Percentiles rank a stretch among this genome's conserved stretches.
Evolutionary conservation across 2,797 vertebrate genomes (phyloP).

Genomic region (Geotrypetes seraphini): DNA sequence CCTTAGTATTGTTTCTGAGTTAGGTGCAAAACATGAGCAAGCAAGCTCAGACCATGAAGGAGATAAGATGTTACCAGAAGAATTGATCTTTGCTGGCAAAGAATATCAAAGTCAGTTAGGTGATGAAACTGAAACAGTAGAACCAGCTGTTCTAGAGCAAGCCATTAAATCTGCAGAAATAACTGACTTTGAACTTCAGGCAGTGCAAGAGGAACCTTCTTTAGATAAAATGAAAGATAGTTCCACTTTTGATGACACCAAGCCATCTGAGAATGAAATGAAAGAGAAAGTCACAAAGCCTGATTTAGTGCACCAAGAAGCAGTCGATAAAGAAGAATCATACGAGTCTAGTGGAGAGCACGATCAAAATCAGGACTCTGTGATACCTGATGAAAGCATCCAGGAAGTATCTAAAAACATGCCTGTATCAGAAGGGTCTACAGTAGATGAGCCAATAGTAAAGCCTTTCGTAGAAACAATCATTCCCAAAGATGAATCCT

Average conservation of each 20-base stretch:
- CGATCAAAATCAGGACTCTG: slow-evolving; percentile 43
- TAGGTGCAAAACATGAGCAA: slow-evolving; percentile 28
- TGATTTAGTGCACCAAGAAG: slow-evolving; percentile 91
- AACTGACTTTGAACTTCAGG: slow-evolving; percentile 17
- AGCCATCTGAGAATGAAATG: slow-evolving; percentile 62
- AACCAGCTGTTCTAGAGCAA: slow-evolving; percentile 16
- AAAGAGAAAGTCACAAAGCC: slow-evolving; percentile 85
- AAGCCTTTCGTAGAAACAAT: slow-evolving; percentile 16
- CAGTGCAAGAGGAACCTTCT: neutral
- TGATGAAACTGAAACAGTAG: slow-evolving; percentile 67
- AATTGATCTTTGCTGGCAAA: slow-evolving; percentile 42
- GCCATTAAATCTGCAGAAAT: slow-evolving; percentile 11
- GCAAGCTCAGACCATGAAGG: slow-evolving; percentile 38
- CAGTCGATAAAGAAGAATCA: slow-evolving; percentile 91
- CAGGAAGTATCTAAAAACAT: slow-evolving; percentile 38
- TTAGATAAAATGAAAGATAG: slow-evolving; percentile 18
- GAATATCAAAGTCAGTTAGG: slow-evolving; percentile 50
- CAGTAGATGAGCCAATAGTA: slow-evolving; percentile 27
- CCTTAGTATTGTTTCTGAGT: slow-evolving; percentile 41
- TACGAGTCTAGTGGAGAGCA: slow-evolving; percentile 77
- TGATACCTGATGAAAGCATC: too few relatives aligned
- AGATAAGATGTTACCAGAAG: slow-evolving; percentile 40
- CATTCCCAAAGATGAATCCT: slow-evolving; percentile 21
- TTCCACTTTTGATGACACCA: slow-evolving; percentile 26
- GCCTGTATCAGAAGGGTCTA: slow-evolving; percentile 19